phyloP scores from a whole-genome alignment of 2,888 invertebrate genomes.

The Oasisia sp. region DNA sequence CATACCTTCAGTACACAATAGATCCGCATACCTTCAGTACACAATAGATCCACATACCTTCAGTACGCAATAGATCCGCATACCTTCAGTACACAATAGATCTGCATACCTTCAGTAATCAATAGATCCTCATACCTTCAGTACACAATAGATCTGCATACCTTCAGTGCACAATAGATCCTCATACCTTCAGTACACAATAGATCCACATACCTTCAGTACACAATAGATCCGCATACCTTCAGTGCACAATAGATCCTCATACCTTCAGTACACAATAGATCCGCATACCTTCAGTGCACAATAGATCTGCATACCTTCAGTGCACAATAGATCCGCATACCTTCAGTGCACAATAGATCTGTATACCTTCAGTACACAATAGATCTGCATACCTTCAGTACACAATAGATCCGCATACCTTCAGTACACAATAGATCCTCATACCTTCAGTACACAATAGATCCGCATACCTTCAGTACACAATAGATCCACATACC shows the following conservation, averaged over 20 bases:
- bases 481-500: background rate
- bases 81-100: background rate
- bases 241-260: conserved; percentile 62
- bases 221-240: conserved; percentile 90
- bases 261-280: background rate
- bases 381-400: background rate
- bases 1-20: background rate
- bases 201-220: background rate
- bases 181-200: conserved; percentile 81
- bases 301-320: conserved; percentile 98
- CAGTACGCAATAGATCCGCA: conserved; percentile 18
- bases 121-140: conserved; percentile 95
- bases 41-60: conserved; percentile 98
- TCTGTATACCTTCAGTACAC: conserved; percentile 87
- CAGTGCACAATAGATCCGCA: conserved; percentile 19
- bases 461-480: conserved; percentile 90
- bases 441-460: background rate
- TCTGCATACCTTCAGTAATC: too few relatives aligned
- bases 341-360: conserved; percentile 54
- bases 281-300: too few relatives aligned
- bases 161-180: conserved; percentile 71
- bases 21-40: too few relatives aligned
- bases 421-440: conserved; percentile 69
- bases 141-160: background rate
- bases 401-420: conserved; percentile 87